Evolutionary conservation across 2,113 vertebrate species (phyloP).

Genomic region (Phylloscopus trochiloides): DNA sequence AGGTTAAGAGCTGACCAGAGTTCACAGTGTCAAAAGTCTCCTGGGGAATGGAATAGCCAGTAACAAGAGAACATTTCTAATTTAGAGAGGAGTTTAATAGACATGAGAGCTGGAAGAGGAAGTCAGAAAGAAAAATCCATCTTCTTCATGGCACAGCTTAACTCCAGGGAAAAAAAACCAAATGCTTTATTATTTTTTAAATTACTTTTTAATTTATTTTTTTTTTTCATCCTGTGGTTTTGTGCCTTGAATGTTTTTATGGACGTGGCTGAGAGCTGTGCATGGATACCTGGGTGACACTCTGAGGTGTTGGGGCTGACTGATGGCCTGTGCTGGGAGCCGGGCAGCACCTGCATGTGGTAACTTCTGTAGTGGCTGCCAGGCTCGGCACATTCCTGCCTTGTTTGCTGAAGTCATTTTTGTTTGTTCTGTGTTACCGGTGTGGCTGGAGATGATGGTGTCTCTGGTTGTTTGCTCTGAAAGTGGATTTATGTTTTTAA

Average conservation of each 20-base stretch:
- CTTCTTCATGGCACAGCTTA: background rate
- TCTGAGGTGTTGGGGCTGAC: background rate
- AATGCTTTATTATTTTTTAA: background rate
- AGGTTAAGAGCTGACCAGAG: background rate
- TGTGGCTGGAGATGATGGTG: background rate
- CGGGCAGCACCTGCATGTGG: rapidly evolving
- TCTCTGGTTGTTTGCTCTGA: background rate
- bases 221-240: background rate
- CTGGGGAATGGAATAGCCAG: background rate
- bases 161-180: background rate
- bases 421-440: background rate
- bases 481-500: background rate
- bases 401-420: background rate
- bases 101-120: background rate
- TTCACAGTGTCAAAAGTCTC: background rate
- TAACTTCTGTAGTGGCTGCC: background rate
- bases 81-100: background rate
- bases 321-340: background rate
- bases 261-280: rapidly evolving
- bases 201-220: background rate
- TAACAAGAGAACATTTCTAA: background rate
- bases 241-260: background rate
- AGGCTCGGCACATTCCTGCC: rapidly evolving
- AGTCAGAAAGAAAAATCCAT: background rate
- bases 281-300: background rate